Evolutionary conservation across 2,797 vertebrate genomes (phyloP).

Genomic region (Lacerta agilis): DNA sequence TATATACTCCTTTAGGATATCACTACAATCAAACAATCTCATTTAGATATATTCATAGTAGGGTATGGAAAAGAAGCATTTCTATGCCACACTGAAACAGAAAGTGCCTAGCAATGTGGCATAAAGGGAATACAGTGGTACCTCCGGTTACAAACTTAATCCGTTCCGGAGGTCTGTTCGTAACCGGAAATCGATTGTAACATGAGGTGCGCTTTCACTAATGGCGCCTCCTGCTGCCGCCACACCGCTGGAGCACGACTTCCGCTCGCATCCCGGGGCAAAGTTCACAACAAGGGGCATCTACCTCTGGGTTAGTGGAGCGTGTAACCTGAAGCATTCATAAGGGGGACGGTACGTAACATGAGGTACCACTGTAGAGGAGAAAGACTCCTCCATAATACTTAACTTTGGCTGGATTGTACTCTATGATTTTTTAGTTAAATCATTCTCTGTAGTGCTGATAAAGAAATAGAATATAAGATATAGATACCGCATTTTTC

Average conservation of each 20-base stretch:
- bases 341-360: no score
- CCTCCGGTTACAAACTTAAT: no score
- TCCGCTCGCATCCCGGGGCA: no score
- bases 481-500: no score
- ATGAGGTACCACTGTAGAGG: neutral
- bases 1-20: neutral
- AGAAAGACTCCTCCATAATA: neutral
- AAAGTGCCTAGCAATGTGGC: neutral
- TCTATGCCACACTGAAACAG: neutral
- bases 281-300: no score
- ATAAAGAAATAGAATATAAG: neutral
- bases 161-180: no score
- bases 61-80: neutral
- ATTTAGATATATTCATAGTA: neutral
- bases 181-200: no score
- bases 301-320: no score
- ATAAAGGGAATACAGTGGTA: neutral
- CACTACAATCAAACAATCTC: neutral
- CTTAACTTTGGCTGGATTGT: neutral
- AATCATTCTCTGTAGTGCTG: neutral
- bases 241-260: accelerated
- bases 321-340: no score
- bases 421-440: neutral
- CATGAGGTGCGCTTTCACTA: no score
- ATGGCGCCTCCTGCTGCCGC: no score